Conservation (phyloP, 2,888 invertebrate genomes). For the Eurois occulta region DNA sequence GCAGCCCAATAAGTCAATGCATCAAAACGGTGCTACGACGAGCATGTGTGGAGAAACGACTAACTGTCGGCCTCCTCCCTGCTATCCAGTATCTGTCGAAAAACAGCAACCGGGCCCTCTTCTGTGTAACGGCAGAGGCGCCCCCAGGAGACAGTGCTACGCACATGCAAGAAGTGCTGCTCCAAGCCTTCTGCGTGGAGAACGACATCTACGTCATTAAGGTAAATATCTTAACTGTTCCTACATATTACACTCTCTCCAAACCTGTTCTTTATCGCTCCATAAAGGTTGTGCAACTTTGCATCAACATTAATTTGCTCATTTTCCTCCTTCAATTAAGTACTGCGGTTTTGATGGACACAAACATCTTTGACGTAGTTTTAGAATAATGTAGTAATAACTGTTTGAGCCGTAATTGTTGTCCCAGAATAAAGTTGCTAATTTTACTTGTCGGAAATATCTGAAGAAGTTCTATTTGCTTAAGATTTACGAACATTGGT, state of each 20-base stretch:
- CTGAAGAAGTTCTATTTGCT: neutral
- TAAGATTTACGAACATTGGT: slow-evolving; percentile 25
- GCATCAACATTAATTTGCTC: slow-evolving; percentile 22
- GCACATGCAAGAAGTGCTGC: slow-evolving; percentile 94
- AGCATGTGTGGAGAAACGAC: slow-evolving; percentile 89
- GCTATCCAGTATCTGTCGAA: slow-evolving; percentile 91
- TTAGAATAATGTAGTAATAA: neutral
- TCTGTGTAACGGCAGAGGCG: slow-evolving; percentile 93
- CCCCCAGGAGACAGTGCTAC: slow-evolving; percentile 93
- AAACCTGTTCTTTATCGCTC: slow-evolving; percentile 36
- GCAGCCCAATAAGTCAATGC: slow-evolving; percentile 87
- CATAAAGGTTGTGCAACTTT: slow-evolving; percentile 52
- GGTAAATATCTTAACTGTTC: slow-evolving; percentile 81
- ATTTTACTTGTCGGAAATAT: neutral
- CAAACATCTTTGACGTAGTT: slow-evolving; percentile 18
- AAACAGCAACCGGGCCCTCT: slow-evolving; percentile 91
- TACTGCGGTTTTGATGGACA: neutral
- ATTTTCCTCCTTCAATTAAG: slow-evolving; percentile 57
- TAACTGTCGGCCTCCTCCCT: slow-evolving; percentile 92
- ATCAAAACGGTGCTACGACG: slow-evolving; percentile 89
- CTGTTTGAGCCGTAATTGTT: neutral
- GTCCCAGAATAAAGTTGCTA: neutral
- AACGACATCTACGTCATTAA: slow-evolving; percentile 94
- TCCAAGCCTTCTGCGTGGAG: slow-evolving; percentile 95
- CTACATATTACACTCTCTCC: slow-evolving; percentile 18